A percentile compares a stretch with the other conserved stretches of the same genome.
These are phyloP conservation scores for Oreortyx pictus DNA, from an alignment of 2,797 vertebrate genomes.

Conservation along the genomic window DNA sequence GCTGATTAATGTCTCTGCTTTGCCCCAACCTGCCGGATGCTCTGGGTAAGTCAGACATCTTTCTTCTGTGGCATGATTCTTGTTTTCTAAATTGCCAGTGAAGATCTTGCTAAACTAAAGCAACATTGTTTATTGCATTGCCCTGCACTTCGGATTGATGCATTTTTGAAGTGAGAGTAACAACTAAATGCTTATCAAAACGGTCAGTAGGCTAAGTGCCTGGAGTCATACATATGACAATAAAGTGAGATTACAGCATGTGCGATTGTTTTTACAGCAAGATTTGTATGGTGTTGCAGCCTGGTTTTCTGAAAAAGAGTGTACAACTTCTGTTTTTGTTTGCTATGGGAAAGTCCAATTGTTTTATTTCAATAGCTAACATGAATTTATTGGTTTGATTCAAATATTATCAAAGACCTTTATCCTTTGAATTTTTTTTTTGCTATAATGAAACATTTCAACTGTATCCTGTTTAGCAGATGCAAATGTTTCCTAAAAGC, in stretches of 20 bases:
- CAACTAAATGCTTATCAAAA: conserved; percentile 3
- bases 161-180: background rate
- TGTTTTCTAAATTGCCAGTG: background rate
- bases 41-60: background rate
- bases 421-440: background rate
- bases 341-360: background rate
- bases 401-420: conserved; percentile 20
- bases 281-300: background rate
- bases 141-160: background rate
- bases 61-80: background rate
- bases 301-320: background rate
- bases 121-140: background rate
- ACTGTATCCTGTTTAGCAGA: conserved; percentile 46
- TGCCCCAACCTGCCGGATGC: background rate
- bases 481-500: conserved; percentile 60
- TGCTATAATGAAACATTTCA: conserved; percentile 16
- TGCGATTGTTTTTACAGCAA: background rate
- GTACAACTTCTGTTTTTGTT: background rate
- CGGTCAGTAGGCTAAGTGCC: background rate
- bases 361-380: conserved; percentile 17
- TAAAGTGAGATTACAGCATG: background rate
- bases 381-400: conserved; percentile 7
- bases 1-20: background rate
- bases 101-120: background rate
- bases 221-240: background rate